phyloP scores from a whole-genome alignment of 2,888 invertebrate genomes.

The Meganola albula region DNA sequence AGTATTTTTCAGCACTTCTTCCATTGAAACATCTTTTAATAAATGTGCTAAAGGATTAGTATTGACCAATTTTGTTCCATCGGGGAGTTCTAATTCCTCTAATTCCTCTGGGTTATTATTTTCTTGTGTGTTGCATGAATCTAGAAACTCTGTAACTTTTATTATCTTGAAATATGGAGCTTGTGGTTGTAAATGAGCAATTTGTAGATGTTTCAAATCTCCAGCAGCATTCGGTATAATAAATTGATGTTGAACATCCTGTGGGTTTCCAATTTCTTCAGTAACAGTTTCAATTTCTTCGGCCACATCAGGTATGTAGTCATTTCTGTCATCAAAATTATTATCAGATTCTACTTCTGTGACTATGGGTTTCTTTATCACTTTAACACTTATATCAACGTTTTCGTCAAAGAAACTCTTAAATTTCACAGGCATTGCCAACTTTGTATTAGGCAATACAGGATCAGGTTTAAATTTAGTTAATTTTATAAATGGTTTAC shows the following conservation, averaged over 20 bases:
- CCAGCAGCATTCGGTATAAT: slow-evolving; percentile 42
- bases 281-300: slow-evolving; percentile 54
- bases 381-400: slow-evolving; percentile 32
- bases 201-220: slow-evolving; percentile 38
- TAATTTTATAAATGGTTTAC: slow-evolving; percentile 40
- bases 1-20: slow-evolving; percentile 29
- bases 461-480: slow-evolving; percentile 35
- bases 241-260: slow-evolving; percentile 32
- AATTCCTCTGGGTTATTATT: background rate
- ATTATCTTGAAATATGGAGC: slow-evolving; percentile 64
- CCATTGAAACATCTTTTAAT: slow-evolving; percentile 35
- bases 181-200: slow-evolving; percentile 50
- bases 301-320: slow-evolving; percentile 54
- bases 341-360: slow-evolving; percentile 14
- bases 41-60: slow-evolving; percentile 62
- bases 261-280: slow-evolving; percentile 28
- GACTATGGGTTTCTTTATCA: slow-evolving; percentile 26
- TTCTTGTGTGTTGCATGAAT: slow-evolving; percentile 4
- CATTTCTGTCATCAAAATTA: slow-evolving; percentile 22
- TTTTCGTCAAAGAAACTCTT: slow-evolving; percentile 27
- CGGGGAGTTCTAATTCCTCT: slow-evolving; percentile 34
- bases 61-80: slow-evolving; percentile 51
- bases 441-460: slow-evolving; percentile 2
- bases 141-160: slow-evolving; percentile 42
- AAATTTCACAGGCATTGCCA: slow-evolving; percentile 49